Base-by-base conservation (phyloP, 2,888 invertebrate species). In the Mechanitis messenoides region DNA sequence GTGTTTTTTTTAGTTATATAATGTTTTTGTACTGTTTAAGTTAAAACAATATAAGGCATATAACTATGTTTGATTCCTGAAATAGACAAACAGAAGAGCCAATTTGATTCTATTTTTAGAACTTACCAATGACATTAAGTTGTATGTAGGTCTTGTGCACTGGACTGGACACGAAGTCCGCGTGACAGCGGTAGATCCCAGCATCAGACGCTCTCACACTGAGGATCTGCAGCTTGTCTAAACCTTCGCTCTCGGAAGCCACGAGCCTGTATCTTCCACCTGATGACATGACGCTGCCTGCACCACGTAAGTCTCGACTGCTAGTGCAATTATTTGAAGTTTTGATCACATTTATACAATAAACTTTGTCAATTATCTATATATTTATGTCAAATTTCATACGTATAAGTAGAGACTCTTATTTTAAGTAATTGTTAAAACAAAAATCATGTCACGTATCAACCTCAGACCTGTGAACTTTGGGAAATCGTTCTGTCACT, bases 231-330 rank as follows among this genome's bases (percentile, higher is more conserved):
- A 90, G 77, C 60, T 72, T 76, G 56, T 75, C 79, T 57, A 76
- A 53, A 5, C 77, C 80, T 2, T 76, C 79, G 2, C 68, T 72
- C 55, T 80, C 78, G 2, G 79, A 71, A 6, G 73, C 74, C 57
- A 86, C 74, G 61, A 84, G 75, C 33, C 76, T 78, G 72, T 83
- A 88, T 4, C 85, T 78, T 2, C 75, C 74, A 57, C 71, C 74
- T 5, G 74, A 65, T 2, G 77, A 69, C 57, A 74, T 70, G 46
- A 71, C 70, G 45, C 61, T 72, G 28, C 69, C 72, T 42, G 72
- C 74, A 3, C 73, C 76, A 61, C 89, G 87, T 46, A 84, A 73
- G 73, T 90, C 90, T 68, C 85, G 84, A 77, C 90, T 90, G 87
- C 81, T 84, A 76, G 76, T 75, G 57, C 81, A 81, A 72, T 72